A percentile compares a stretch with the other conserved stretches of the same genome.
phyloP scores from a whole-genome alignment of 2,888 invertebrate genomes.

The Trypoxylon attenuatum region DNA sequence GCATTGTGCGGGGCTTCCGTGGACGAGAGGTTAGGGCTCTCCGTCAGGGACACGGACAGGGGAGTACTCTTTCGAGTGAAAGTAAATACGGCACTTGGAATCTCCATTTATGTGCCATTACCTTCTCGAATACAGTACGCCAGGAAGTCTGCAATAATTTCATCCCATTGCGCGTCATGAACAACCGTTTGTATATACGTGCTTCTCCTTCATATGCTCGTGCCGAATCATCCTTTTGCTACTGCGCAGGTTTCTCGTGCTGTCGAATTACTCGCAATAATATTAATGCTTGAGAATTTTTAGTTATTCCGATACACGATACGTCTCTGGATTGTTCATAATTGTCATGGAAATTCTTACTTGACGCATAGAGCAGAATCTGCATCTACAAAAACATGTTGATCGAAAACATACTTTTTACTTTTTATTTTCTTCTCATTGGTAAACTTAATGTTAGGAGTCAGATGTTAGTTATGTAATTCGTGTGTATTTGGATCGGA shows the following conservation, averaged over 20 bases:
- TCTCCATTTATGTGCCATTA: constrained; percentile 20
- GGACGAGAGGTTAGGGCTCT: constrained; percentile 36
- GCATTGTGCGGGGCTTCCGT: constrained; percentile 1
- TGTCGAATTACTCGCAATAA: too few species aligned
- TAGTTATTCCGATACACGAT: too few species aligned
- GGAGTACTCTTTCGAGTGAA: constrained; percentile 37
- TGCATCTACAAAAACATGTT: too few species aligned
- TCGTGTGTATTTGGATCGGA: too few species aligned
- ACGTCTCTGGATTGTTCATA: too few species aligned
- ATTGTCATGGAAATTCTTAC: too few species aligned
- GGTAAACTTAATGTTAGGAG: too few species aligned
- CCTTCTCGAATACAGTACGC: constrained; percentile 16
- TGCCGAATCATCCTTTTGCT: not conserved
- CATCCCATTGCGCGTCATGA: not conserved
- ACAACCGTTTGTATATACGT: not conserved
- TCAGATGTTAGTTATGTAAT: too few species aligned
- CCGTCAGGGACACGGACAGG: constrained; percentile 8
- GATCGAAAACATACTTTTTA: too few species aligned
- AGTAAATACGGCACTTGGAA: constrained; percentile 38
- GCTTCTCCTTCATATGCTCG: not conserved
- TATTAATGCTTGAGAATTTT: too few species aligned
- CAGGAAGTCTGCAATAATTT: not conserved
- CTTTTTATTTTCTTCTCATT: too few species aligned
- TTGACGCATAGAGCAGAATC: too few species aligned
- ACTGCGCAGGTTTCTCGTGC: not conserved